Evolutionary conservation across 2,888 invertebrate genomes (phyloP).

Genomic region (Adelphocoris suturalis): DNA sequence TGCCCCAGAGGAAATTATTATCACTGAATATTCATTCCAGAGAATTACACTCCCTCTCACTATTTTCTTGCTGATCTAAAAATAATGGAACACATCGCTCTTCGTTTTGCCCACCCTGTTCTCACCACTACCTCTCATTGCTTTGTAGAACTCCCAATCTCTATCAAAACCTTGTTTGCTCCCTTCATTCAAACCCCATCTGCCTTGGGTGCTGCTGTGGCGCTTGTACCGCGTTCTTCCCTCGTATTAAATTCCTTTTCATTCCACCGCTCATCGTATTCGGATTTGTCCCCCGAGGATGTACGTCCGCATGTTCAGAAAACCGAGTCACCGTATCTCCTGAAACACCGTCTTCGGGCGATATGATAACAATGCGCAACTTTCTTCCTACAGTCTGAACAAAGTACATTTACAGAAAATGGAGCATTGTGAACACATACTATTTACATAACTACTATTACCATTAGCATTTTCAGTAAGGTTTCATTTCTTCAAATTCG

Average conservation of each 20-base stretch:
- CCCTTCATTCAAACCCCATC: constrained; percentile 34
- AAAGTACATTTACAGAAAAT: no score
- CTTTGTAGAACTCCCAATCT: constrained; percentile 31
- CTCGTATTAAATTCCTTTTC: constrained; percentile 4
- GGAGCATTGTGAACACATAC: no score
- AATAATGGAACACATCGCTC: constrained; percentile 14
- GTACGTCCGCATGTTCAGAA: background rate
- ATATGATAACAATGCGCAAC: no score
- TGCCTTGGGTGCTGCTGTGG: background rate
- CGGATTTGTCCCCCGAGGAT: background rate
- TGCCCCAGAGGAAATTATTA: background rate
- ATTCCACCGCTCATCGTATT: background rate
- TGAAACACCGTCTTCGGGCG: no score
- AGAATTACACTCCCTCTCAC: background rate
- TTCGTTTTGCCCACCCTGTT: background rate
- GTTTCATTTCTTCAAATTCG: no score
- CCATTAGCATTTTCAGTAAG: no score
- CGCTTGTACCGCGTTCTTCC: background rate
- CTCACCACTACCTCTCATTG: background rate
- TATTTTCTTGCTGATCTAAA: background rate
- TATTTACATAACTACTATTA: no score
- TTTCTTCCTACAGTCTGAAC: no score
- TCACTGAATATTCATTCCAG: background rate
- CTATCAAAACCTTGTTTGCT: constrained; percentile 53
- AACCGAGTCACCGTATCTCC: no score